Conservation (phyloP, 2,797 vertebrate species). For the Chloroceryle inda region DNA sequence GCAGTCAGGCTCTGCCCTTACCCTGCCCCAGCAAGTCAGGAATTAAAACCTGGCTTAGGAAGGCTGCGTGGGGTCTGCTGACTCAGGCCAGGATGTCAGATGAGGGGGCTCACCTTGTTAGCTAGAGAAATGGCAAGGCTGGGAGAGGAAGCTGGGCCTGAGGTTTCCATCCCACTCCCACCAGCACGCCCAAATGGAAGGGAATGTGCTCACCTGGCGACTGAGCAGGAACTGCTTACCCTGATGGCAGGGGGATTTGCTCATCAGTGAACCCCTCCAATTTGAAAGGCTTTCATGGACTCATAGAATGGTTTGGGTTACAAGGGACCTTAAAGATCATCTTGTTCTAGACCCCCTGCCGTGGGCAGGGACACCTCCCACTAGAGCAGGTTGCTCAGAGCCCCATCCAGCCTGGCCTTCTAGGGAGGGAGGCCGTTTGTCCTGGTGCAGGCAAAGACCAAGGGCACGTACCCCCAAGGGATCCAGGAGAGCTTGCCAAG, state of each 20-base stretch:
- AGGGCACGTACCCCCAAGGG: neutral
- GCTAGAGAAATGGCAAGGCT: neutral
- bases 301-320: no score
- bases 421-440: neutral
- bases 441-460: neutral
- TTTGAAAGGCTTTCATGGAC: neutral
- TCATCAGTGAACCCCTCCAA: neutral
- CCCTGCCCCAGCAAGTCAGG: neutral
- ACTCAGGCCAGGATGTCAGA: rapidly evolving
- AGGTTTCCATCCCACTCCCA: neutral
- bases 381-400: no score
- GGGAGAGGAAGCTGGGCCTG: neutral
- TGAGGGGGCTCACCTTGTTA: neutral
- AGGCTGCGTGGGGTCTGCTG: neutral
- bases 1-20: rapidly evolving
- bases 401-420: neutral
- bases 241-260: neutral
- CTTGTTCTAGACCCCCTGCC: no score
- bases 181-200: neutral
- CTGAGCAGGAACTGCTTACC: rapidly evolving
- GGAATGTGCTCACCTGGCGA: rapidly evolving
- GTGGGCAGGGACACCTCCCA: no score
- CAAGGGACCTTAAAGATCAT: no score
- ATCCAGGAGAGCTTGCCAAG: neutral
- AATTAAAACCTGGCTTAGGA: neutral